phyloP scores from a whole-genome alignment of 2,888 invertebrate genomes.

The Eutolmus rufibarbis region DNA sequence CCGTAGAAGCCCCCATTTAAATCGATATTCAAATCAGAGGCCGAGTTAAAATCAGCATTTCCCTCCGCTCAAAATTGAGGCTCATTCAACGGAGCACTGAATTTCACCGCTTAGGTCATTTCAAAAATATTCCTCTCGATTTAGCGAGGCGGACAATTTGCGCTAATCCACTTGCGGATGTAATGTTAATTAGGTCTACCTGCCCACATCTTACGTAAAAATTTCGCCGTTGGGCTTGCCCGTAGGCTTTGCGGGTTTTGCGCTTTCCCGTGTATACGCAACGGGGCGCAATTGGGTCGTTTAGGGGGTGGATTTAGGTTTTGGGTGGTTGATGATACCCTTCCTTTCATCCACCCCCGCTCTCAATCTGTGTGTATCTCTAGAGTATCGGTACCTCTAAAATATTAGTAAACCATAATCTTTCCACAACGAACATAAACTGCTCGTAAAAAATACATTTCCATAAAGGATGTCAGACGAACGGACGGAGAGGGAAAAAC shows the following conservation, averaged over 20 bases:
- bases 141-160: not conserved
- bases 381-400: constrained; percentile 8
- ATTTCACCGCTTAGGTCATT: not conserved
- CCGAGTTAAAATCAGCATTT: not conserved
- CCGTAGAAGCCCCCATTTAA: not conserved
- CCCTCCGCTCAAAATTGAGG: not conserved
- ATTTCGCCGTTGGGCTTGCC: not conserved
- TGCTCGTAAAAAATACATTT: constrained; percentile 45
- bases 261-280: not conserved
- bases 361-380: not conserved
- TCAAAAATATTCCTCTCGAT: not conserved
- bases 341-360: not conserved
- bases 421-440: constrained; percentile 41
- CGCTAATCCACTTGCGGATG: not conserved
- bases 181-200: not conserved
- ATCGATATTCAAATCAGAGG: not conserved
- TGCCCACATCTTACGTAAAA: not conserved
- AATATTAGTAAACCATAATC: constrained; percentile 43
- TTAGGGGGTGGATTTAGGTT: no score
- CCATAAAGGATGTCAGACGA: constrained; percentile 41
- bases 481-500: constrained; percentile 24
- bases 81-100: not conserved
- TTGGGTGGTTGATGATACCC: not conserved
- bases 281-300: not conserved
- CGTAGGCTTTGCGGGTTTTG: not conserved